These are phyloP conservation scores for Chloroceryle inda DNA, from an alignment of 2,797 vertebrate genomes.

Conservation along the genomic window DNA sequence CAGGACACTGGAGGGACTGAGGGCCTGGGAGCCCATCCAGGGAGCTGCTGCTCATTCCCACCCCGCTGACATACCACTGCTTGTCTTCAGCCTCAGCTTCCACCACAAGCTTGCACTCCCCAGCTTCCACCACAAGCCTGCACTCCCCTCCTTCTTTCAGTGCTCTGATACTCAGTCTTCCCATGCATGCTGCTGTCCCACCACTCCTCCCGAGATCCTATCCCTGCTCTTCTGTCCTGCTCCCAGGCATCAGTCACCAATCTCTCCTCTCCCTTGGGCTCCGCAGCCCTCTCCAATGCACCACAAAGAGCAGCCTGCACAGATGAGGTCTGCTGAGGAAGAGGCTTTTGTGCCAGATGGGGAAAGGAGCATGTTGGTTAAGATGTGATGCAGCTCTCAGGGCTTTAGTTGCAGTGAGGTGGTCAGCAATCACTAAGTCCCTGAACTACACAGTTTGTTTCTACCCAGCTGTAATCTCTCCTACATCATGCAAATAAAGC, in stretches of 20 bases:
- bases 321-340: neutral
- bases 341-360: fast-evolving
- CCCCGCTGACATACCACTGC: neutral
- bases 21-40: neutral
- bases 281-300: neutral
- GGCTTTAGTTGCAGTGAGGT: neutral
- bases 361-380: neutral
- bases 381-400: neutral
- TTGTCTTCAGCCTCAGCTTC: neutral
- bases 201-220: neutral
- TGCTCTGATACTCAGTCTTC: neutral
- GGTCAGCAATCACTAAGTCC: neutral
- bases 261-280: neutral
- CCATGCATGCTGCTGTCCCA: fast-evolving
- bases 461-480: neutral
- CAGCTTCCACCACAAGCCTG: neutral
- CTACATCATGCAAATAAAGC: neutral
- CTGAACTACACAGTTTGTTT: neutral
- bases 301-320: neutral
- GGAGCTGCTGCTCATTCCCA: neutral
- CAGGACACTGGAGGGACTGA: neutral
- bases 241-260: neutral
- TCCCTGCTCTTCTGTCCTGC: fast-evolving
- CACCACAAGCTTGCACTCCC: neutral
- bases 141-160: neutral